Evolutionary conservation across 2,888 invertebrate genomes (phyloP), one percentile per base, ranked within the genome.

Genomic region (Thelaira solivaga): DNA sequence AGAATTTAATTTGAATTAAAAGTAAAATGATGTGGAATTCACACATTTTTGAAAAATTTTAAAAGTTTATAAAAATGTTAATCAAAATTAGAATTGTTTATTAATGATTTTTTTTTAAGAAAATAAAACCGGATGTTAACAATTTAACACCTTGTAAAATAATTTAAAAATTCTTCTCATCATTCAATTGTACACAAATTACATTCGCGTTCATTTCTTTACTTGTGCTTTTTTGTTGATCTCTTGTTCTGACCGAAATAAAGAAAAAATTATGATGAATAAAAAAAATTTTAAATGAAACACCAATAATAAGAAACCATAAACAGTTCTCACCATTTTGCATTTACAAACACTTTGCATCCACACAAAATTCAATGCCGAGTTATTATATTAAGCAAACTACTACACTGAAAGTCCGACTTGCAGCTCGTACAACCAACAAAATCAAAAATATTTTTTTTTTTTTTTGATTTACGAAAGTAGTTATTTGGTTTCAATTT

Each of bases 81-180:
- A 7, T 10, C 7, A 10, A 10, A 26, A 6, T 41, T 20, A 18
- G n/a, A 2, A 24, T 31, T 43, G 10, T n/a, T 24, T 16, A 24
- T 45, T 31, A 10, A 18, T 31, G 24, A 43, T 34, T 1, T 16
- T 51, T 11, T 11, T 7, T 16, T 5, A 43, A 53, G 20, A 59
- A 39, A 13, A 8, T 43, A 31, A 39, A 53, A 41, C 78, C 78
- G 74, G 78, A 78, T 74, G 71, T 78, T 78, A 65, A 65, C 65
- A 78, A 69, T 74, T 78, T 74, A 74, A 62, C 74, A 74, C 69
- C 78, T 74, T 61, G 8, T 6, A 43, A 16, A 43, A 64, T 34
- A 61, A 4, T 47, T 34, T 57, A 13, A 13, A 16, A 49, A 43
- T 55, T 62, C 39, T 51, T 43, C 34, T 24, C 55, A 55, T 61